These are phyloP conservation scores for Tychaedon coryphoeus DNA, from an alignment of 2,113 vertebrate species.

Conservation along the genomic window DNA sequence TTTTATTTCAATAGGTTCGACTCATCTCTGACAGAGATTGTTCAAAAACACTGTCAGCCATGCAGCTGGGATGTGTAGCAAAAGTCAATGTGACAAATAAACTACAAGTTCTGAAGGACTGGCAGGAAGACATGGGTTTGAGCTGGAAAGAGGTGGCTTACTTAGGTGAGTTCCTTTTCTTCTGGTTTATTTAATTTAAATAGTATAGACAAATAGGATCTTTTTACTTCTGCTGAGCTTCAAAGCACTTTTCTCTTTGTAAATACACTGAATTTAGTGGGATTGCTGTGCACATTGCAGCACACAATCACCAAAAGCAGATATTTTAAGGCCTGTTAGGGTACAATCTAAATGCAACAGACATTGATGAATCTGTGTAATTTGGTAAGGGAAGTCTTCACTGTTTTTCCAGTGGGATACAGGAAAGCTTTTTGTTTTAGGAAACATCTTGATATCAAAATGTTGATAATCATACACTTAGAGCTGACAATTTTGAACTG, in stretches of 20 bases:
- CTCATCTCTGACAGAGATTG: constrained; percentile 78
- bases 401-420: not conserved
- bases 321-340: not conserved
- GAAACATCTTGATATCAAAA: not conserved
- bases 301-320: not conserved
- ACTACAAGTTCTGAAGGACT: constrained; percentile 58
- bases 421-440: not conserved
- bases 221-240: not conserved
- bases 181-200: not conserved
- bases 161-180: constrained; percentile 76
- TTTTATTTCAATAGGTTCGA: constrained; percentile 74
- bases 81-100: constrained; percentile 67
- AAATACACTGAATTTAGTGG: not conserved
- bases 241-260: not conserved
- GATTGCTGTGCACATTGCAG: not conserved
- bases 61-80: constrained; percentile 74
- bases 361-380: not conserved
- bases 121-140: constrained; percentile 72
- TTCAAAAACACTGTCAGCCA: constrained; percentile 66
- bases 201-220: not conserved
- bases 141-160: constrained; percentile 89
- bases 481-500: not conserved
- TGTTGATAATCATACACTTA: not conserved
- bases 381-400: not conserved
- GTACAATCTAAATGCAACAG: not conserved